These are phyloP conservation scores for Nudaria mundana DNA, from an alignment of 2,888 invertebrate genomes.

Conservation along the genomic window DNA sequence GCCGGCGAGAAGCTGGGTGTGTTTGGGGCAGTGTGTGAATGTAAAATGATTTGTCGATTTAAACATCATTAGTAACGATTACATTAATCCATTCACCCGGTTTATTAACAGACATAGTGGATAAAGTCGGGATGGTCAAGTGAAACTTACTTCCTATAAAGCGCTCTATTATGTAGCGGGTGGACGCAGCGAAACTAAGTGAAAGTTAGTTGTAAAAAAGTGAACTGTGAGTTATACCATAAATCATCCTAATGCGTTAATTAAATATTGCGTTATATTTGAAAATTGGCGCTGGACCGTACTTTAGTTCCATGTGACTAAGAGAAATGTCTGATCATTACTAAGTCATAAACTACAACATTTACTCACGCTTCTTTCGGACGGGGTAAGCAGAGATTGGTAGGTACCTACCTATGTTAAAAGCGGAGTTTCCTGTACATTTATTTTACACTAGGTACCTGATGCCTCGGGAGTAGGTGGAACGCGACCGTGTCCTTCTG, in stretches of 20 bases:
- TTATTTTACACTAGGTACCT: too few species aligned
- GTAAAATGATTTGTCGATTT: slow-evolving; percentile 32
- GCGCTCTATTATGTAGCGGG: not conserved
- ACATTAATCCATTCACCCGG: not conserved
- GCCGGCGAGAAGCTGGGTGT: slow-evolving; percentile 56
- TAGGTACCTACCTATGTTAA: too few species aligned
- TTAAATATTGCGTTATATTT: not conserved
- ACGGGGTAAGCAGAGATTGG: too few species aligned
- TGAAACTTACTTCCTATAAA: slow-evolving; percentile 33
- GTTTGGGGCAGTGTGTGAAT: slow-evolving; percentile 45
- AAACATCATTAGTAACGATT: slow-evolving; percentile 27
- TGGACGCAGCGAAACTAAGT: slow-evolving; percentile 3
- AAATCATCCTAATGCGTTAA: slow-evolving; percentile 2
- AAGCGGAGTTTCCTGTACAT: too few species aligned
- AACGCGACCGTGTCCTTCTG: too few species aligned
- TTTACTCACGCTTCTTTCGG: too few species aligned
- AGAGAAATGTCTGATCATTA: too few species aligned
- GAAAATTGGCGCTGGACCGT: not conserved
- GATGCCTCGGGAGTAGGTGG: too few species aligned
- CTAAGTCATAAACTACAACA: too few species aligned
- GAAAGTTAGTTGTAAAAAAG: slow-evolving; percentile 19
- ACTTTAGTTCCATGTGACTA: not conserved
- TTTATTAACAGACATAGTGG: not conserved
- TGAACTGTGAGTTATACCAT: slow-evolving; percentile 1
- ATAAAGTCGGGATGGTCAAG: slow-evolving; percentile 23